Evolutionary conservation across 2,113 vertebrate species (phyloP).

Genomic region (Sciurus niger): DNA sequence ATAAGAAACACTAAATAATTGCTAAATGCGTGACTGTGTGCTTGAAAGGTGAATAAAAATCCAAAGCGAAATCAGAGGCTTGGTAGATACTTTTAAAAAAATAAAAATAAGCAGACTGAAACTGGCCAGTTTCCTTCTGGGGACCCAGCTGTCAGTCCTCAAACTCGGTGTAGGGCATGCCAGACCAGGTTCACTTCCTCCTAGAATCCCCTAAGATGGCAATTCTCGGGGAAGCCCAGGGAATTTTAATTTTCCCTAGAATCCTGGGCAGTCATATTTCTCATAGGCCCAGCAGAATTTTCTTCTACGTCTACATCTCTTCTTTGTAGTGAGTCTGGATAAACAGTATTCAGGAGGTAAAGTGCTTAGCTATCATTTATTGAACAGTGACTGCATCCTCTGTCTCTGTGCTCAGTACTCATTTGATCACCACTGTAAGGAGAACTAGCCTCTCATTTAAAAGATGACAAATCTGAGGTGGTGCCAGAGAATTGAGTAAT

Average conservation of each 20-base stretch:
- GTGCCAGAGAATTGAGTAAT: neutral
- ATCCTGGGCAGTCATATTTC: neutral
- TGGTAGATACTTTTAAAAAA: neutral
- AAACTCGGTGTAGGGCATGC: fast-evolving
- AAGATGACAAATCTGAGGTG: neutral
- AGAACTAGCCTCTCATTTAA: neutral
- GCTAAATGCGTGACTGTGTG: no score
- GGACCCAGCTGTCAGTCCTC: neutral
- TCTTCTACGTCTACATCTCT: neutral
- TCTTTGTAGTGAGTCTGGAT: neutral
- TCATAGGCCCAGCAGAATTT: neutral
- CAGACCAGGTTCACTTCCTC: neutral
- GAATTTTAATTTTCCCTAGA: neutral
- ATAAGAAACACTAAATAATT: neutral
- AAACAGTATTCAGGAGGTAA: neutral
- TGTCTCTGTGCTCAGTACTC: neutral
- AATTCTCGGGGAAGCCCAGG: neutral
- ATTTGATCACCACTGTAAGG: neutral
- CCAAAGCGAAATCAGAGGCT: neutral
- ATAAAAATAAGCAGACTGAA: neutral
- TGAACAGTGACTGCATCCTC: neutral
- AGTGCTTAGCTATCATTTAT: neutral
- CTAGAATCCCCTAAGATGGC: fast-evolving
- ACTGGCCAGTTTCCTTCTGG: neutral
- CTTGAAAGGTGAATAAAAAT: neutral